phyloP scores from a whole-genome alignment of 1,140 invertebrate genomes.

The Leptinotarsa undecemlineata region DNA sequence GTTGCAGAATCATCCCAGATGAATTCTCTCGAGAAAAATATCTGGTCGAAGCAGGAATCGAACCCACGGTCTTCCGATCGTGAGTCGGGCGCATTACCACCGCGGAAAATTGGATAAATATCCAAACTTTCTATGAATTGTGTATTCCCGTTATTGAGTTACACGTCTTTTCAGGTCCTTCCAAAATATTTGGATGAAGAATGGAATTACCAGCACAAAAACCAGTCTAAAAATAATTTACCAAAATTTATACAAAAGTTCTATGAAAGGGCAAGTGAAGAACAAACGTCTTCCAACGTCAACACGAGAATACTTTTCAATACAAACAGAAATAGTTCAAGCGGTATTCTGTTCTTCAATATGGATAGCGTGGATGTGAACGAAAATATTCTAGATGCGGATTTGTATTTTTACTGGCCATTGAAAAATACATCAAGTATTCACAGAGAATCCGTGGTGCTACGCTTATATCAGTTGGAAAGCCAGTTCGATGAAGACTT shows the following conservation, averaged over 20 bases:
- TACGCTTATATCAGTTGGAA: conserved; percentile 42
- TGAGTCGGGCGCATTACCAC: too few species aligned
- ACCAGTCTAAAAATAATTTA: conserved; percentile 28
- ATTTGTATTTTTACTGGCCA: conserved; percentile 48
- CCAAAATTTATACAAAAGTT: conserved; percentile 39
- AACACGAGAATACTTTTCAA: conserved; percentile 39
- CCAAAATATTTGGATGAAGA: conserved; percentile 37
- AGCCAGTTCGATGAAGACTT: conserved; percentile 28
- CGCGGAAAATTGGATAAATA: too few species aligned
- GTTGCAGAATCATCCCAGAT: too few species aligned
- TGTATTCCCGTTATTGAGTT: too few species aligned
- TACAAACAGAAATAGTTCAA: conserved; percentile 32
- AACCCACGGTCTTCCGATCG: too few species aligned
- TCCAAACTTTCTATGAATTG: too few species aligned
- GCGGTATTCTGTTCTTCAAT: conserved; percentile 44
- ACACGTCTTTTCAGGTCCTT: background rate
- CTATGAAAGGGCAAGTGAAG: conserved; percentile 30
- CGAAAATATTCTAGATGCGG: conserved; percentile 39
- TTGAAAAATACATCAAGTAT: conserved; percentile 41
- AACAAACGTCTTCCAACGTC: conserved; percentile 27
- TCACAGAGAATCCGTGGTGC: conserved; percentile 38
- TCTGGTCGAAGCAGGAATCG: too few species aligned
- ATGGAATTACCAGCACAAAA: conserved; percentile 39
- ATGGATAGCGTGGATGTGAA: conserved; percentile 32
- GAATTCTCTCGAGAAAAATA: too few species aligned